phyloP scores from a whole-genome alignment of 2,113 vertebrate genomes.

The Desmodus rotundus region DNA sequence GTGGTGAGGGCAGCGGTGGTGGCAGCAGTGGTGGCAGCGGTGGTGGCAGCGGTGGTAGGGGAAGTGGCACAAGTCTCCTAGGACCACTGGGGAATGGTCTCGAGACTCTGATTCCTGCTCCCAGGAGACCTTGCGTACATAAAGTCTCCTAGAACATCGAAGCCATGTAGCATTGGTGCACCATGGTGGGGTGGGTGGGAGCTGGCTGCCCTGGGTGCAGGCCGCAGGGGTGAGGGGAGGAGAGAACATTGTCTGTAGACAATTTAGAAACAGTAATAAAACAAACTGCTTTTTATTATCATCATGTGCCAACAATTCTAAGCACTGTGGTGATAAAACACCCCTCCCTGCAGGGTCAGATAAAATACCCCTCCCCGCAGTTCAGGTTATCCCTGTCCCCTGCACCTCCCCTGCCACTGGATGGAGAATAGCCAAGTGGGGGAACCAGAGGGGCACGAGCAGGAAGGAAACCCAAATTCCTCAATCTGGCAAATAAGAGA shows the following conservation, averaged over 20 bases:
- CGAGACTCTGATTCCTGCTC: background rate
- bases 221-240: background rate
- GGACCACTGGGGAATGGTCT: background rate
- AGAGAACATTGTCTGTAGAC: background rate
- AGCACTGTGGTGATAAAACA: background rate
- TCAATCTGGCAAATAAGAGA: constrained; percentile 32
- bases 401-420: fast-evolving
- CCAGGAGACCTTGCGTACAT: background rate
- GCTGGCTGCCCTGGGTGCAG: background rate
- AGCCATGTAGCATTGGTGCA: background rate
- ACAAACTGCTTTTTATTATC: background rate
- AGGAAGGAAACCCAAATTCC: constrained; percentile 24
- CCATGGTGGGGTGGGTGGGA: background rate
- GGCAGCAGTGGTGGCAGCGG: too few species aligned
- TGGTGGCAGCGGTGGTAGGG: too few species aligned
- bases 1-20: too few species aligned
- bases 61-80: background rate
- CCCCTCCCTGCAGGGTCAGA: background rate
- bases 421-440: background rate
- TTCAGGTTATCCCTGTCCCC: fast-evolving
- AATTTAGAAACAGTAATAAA: background rate
- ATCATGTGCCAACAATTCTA: background rate
- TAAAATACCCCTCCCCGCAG: background rate
- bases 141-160: background rate
- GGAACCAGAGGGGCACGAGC: background rate